Conservation (phyloP, 64 coral and sea anemone species). For the Montipora cactus region DNA sequence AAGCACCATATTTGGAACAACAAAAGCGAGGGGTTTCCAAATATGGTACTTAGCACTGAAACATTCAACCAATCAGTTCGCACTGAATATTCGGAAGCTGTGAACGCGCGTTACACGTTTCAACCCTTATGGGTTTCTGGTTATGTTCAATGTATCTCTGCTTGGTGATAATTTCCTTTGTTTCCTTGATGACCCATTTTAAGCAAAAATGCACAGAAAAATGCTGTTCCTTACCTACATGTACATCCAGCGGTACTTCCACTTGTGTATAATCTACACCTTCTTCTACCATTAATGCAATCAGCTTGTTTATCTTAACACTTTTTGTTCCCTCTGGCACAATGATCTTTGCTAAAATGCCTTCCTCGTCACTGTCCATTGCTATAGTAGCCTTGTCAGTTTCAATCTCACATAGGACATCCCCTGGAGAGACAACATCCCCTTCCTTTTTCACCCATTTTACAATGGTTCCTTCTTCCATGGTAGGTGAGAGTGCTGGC, state of each 20-base stretch:
- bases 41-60: too few relatives aligned
- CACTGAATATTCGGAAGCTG: too few relatives aligned
- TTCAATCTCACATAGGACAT: slow-evolving; percentile 94
- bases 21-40: too few relatives aligned
- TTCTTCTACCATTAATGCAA: slow-evolving; percentile 87
- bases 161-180: too few relatives aligned
- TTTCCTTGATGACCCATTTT: background rate
- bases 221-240: background rate
- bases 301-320: slow-evolving; percentile 83
- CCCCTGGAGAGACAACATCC: slow-evolving; percentile 66
- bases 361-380: slow-evolving; percentile 91
- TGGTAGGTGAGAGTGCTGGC: slow-evolving; percentile 92
- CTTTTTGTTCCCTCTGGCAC: slow-evolving; percentile 74
- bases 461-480: slow-evolving; percentile 92
- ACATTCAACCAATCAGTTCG: too few relatives aligned
- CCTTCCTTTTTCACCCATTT: slow-evolving; percentile 91
- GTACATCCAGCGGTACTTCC: slow-evolving; percentile 54
- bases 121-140: too few relatives aligned
- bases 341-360: slow-evolving; percentile 89
- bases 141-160: too few relatives aligned
- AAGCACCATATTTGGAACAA: too few relatives aligned
- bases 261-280: slow-evolving; percentile 84
- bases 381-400: slow-evolving; percentile 92
- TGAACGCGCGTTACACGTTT: too few relatives aligned
- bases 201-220: background rate